A percentile compares a stretch with the other conserved stretches of the same genome.
Conservation (phyloP, 2,888 invertebrate species). For the Sesia apiformis region DNA sequence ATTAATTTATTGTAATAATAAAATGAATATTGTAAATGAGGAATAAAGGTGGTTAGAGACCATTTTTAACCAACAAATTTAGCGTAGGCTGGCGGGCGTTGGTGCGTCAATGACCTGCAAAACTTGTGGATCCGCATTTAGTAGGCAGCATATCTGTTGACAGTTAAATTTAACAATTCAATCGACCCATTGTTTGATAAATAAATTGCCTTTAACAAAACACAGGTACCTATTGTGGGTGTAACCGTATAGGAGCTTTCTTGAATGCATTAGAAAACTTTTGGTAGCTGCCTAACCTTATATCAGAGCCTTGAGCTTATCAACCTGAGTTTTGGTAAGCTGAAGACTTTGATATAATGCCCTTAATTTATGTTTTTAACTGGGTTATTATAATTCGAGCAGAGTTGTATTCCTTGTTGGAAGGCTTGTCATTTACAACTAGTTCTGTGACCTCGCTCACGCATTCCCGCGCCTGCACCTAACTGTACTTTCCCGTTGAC, state of each 20-base stretch:
- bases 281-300: no score
- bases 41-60: slow-evolving; percentile 11
- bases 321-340: no score
- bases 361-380: slow-evolving; percentile 1
- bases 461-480: slow-evolving; percentile 74
- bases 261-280: no score
- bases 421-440: slow-evolving; percentile 72
- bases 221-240: no score
- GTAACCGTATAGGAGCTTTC: no score
- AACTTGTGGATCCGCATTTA: slow-evolving; percentile 71
- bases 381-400: slow-evolving; percentile 33
- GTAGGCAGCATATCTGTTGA: slow-evolving; percentile 37
- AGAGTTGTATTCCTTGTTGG: slow-evolving; percentile 54
- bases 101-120: slow-evolving; percentile 71
- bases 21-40: slow-evolving; percentile 1
- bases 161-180: slow-evolving; percentile 22
- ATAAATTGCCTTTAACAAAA: no score
- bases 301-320: no score
- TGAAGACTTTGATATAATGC: neutral
- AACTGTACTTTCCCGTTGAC: slow-evolving; percentile 75
- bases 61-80: slow-evolving; percentile 45
- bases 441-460: slow-evolving; percentile 75
- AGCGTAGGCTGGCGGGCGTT: slow-evolving; percentile 58
- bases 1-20: no score
- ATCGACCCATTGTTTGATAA: slow-evolving; percentile 2